These are phyloP conservation scores for Grammomys surdaster DNA, from an alignment of 2,113 vertebrate species.

Conservation along the genomic window DNA sequence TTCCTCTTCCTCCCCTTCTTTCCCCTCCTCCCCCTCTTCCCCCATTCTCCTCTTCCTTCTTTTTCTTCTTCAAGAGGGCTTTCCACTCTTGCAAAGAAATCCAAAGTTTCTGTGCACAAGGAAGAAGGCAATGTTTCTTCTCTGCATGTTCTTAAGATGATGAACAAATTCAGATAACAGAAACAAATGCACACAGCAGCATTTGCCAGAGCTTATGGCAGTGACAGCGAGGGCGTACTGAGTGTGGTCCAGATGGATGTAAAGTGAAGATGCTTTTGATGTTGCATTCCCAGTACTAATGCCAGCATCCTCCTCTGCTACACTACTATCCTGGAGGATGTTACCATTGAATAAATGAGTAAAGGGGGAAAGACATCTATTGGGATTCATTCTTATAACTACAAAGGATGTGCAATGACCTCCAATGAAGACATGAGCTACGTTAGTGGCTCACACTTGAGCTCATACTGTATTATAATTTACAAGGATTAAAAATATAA, in stretches of 20 bases:
- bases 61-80: not conserved
- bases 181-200: not conserved
- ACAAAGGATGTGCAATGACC: not conserved
- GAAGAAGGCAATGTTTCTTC: not conserved
- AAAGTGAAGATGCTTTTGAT: not conserved
- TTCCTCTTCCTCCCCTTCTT: not conserved
- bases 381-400: not conserved
- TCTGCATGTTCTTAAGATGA: not conserved
- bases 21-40: no score
- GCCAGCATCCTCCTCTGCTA: not conserved
- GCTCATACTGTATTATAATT: not conserved
- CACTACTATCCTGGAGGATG: not conserved
- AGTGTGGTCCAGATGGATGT: not conserved
- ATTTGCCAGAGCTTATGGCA: not conserved
- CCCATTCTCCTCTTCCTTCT: no score
- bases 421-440: not conserved
- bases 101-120: not conserved
- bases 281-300: no score
- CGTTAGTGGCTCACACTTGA: not conserved
- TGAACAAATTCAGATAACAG: not conserved
- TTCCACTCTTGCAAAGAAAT: not conserved
- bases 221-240: rapidly evolving
- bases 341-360: not conserved
- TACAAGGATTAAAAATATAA: not conserved
- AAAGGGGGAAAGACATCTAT: not conserved